Evolutionary conservation across 1,140 invertebrate genomes (phyloP).

Genomic region (Colletes gigas): DNA sequence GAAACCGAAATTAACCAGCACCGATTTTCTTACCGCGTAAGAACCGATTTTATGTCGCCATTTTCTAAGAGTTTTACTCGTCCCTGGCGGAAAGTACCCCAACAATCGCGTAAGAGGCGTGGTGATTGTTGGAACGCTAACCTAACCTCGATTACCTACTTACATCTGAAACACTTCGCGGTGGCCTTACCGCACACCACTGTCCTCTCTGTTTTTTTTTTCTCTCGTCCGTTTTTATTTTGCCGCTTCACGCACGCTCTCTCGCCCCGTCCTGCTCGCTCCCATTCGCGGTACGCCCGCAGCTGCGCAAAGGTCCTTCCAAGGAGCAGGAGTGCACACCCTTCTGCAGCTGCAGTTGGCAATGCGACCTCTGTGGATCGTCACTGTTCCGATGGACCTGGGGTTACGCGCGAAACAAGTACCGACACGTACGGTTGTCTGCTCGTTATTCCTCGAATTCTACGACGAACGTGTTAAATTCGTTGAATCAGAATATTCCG

Average conservation of each 20-base stretch:
- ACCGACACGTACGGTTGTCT: not conserved
- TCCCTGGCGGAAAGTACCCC: too few relatives aligned
- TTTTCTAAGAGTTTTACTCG: too few relatives aligned
- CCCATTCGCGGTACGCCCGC: constrained; percentile 13
- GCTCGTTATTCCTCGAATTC: not conserved
- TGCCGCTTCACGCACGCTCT: constrained; percentile 2
- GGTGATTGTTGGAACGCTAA: too few relatives aligned
- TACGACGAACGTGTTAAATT: not conserved
- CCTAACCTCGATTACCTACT: not conserved
- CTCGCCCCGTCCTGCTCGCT: not conserved
- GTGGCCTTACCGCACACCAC: constrained; percentile 21
- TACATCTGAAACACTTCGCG: constrained; percentile 41
- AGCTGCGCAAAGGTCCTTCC: constrained; percentile 58
- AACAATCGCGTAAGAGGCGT: too few relatives aligned
- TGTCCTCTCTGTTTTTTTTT: constrained; percentile 29
- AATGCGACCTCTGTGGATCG: constrained; percentile 43
- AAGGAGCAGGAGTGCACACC: constrained; percentile 59
- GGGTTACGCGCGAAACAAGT: not conserved
- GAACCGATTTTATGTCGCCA: too few relatives aligned
- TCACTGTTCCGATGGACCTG: constrained; percentile 2
- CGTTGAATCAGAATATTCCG: not conserved
- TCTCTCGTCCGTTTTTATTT: constrained; percentile 7
- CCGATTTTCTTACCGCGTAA: too few relatives aligned
- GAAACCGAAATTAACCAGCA: too few relatives aligned
- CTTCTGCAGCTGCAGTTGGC: constrained; percentile 62